These are phyloP conservation scores for Plutella xylostella DNA, from an alignment of 2,888 invertebrate species.

Conservation along the genomic window DNA sequence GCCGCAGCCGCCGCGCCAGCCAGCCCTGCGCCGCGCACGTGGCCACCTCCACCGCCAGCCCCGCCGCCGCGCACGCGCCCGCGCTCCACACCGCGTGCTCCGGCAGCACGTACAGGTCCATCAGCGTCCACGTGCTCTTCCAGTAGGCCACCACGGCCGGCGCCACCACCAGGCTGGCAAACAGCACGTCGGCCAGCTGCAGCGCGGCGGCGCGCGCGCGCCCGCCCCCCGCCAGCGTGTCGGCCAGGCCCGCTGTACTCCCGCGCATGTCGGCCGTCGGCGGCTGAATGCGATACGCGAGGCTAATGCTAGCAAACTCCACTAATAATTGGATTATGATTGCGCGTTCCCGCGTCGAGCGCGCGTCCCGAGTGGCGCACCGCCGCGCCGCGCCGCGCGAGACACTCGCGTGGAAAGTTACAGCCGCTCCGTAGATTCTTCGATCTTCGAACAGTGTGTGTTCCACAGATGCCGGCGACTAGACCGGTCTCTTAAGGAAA, in stretches of 20 bases:
- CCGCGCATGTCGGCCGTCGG: slow-evolving; percentile 69
- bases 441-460: too few species aligned
- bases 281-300: slow-evolving; percentile 31
- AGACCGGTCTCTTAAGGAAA: too few species aligned
- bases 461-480: too few species aligned
- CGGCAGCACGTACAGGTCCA: slow-evolving; percentile 79
- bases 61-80: slow-evolving; percentile 75
- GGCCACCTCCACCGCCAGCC: slow-evolving; percentile 76
- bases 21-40: slow-evolving; percentile 77
- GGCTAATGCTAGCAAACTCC: slow-evolving; percentile 36
- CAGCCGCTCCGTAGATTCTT: too few species aligned
- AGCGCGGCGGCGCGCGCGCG: slow-evolving; percentile 64
- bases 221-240: slow-evolving; percentile 69
- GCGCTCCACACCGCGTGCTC: slow-evolving; percentile 71
- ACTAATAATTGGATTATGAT: slow-evolving; percentile 58
- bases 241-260: slow-evolving; percentile 75
- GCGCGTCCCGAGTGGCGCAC: too few species aligned
- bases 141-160: slow-evolving; percentile 88
- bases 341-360: slow-evolving; percentile 34
- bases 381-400: too few species aligned
- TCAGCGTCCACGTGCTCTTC: slow-evolving; percentile 87
- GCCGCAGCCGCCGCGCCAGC: slow-evolving; percentile 66
- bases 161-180: slow-evolving; percentile 80
- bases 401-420: too few species aligned
- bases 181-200: slow-evolving; percentile 76